These are phyloP conservation scores for Drosophila kanekoi DNA, from an alignment of 2,888 invertebrate species.

Conservation along the genomic window DNA sequence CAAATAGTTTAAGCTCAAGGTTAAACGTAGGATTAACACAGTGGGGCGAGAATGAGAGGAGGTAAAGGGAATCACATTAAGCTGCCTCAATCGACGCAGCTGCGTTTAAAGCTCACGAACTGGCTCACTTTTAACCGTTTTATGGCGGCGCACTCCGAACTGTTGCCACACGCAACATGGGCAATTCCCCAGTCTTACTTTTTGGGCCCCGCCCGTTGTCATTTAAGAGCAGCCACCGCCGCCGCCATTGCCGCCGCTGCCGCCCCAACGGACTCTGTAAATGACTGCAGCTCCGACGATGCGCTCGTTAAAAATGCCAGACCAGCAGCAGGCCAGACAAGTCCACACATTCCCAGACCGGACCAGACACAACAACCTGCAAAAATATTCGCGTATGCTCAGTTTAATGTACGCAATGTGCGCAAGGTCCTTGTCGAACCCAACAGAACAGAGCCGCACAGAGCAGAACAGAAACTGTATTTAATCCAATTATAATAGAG, in stretches of 20 bases:
- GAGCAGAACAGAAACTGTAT: slow-evolving; percentile 17
- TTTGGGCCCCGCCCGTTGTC: slow-evolving; percentile 43
- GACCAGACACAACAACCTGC: slow-evolving; percentile 39
- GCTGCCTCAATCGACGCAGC: slow-evolving; percentile 38
- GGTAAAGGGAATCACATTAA: slow-evolving; percentile 20
- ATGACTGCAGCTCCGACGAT: slow-evolving; percentile 60
- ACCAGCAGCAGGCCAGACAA: slow-evolving; percentile 33
- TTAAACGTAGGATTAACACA: slow-evolving; percentile 49
- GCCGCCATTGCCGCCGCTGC: slow-evolving; percentile 29
- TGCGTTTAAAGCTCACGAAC: slow-evolving; percentile 48
- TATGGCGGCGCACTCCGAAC: slow-evolving; percentile 43
- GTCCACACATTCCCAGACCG: slow-evolving; percentile 28
- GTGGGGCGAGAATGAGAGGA: background rate
- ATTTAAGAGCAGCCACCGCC: slow-evolving; percentile 47
- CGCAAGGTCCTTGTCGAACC: slow-evolving; percentile 36
- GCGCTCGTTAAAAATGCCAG: slow-evolving; percentile 66
- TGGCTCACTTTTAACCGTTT: slow-evolving; percentile 60
- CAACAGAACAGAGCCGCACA: slow-evolving; percentile 2
- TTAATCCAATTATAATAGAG: slow-evolving; percentile 76
- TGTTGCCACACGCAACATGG: slow-evolving; percentile 48
- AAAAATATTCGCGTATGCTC: slow-evolving; percentile 53
- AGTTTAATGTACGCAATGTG: slow-evolving; percentile 48
- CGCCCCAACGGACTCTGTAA: slow-evolving; percentile 50
- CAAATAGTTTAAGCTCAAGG: slow-evolving; percentile 48
- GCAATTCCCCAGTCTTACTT: slow-evolving; percentile 38